phyloP scores from a whole-genome alignment of 2,113 vertebrate genomes.

The Sceloporus undulatus region DNA sequence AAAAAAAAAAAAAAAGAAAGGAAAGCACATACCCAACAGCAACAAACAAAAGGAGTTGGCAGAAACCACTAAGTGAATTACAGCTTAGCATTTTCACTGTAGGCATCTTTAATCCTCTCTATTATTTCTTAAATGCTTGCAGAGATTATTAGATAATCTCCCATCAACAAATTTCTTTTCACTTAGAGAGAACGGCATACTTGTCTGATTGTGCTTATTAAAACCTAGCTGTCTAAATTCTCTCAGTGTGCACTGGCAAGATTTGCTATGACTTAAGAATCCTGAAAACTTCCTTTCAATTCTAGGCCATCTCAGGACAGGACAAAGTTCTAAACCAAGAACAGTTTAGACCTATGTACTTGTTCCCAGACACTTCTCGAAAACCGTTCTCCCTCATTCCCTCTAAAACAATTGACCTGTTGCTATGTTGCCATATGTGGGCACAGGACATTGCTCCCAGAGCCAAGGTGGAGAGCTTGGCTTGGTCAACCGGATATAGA shows the following conservation, averaged over 20 bases:
- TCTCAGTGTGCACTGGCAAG: slow-evolving; percentile 59
- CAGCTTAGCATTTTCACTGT: slow-evolving; percentile 37
- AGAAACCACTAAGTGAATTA: slow-evolving; percentile 22
- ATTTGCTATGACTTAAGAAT: slow-evolving; percentile 44
- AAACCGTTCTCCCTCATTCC: neutral
- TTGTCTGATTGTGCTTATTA: slow-evolving; percentile 51
- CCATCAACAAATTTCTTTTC: slow-evolving; percentile 57
- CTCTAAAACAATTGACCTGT: neutral
- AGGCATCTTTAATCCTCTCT: slow-evolving; percentile 32
- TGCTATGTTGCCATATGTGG: neutral
- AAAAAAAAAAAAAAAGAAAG: too few species aligned
- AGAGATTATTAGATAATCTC: slow-evolving; percentile 45
- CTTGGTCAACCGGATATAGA: neutral
- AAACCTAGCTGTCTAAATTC: slow-evolving; percentile 44
- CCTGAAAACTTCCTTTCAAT: slow-evolving; percentile 49
- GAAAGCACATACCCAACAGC: neutral
- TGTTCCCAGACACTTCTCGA: neutral
- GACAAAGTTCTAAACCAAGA: neutral
- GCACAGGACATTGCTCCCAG: neutral
- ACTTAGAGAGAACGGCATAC: slow-evolving; percentile 36
- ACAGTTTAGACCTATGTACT: neutral
- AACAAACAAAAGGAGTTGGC: slow-evolving; percentile 48
- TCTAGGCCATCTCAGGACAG: slow-evolving; percentile 68
- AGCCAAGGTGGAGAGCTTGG: too few species aligned
- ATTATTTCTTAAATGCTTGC: slow-evolving; percentile 38